phyloP scores from a whole-genome alignment of 1,140 invertebrate species.

The Trialeurodes vaporariorum region DNA sequence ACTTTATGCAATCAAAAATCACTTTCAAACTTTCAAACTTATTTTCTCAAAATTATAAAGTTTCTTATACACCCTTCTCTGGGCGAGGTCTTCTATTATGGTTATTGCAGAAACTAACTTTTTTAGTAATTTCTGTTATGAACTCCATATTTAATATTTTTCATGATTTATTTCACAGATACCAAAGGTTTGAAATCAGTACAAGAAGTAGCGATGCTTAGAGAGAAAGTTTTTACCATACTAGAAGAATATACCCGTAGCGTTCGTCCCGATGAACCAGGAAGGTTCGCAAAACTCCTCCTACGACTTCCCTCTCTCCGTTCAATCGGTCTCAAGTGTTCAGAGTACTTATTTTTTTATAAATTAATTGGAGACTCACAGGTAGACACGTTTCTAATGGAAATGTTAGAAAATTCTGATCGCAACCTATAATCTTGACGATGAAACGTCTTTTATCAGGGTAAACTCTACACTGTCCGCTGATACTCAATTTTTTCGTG shows the following conservation, averaged over 20 bases:
- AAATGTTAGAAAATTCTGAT: constrained; percentile 45
- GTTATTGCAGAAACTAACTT: no score
- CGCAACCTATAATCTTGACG: neutral
- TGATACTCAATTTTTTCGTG: no score
- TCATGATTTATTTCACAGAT: constrained; percentile 55
- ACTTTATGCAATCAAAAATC: no score
- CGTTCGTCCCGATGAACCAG: constrained; percentile 78
- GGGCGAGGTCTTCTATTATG: no score
- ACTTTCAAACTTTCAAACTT: no score
- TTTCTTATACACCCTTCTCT: no score
- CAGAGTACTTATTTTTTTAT: constrained; percentile 93
- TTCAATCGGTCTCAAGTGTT: constrained; percentile 90
- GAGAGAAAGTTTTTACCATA: constrained; percentile 89
- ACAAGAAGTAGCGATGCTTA: constrained; percentile 69
- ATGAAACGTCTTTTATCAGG: no score
- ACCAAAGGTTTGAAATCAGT: constrained; percentile 73
- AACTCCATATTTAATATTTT: no score
- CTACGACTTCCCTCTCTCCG: constrained; percentile 84
- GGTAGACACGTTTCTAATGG: constrained; percentile 55
- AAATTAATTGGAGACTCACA: constrained; percentile 70
- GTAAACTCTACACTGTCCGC: no score
- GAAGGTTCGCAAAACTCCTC: constrained; percentile 86
- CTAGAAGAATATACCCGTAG: constrained; percentile 88
- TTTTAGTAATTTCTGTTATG: no score
- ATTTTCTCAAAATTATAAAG: no score